phyloP scores from a whole-genome alignment of 2,113 vertebrate genomes.

The Oryzias woworae region DNA sequence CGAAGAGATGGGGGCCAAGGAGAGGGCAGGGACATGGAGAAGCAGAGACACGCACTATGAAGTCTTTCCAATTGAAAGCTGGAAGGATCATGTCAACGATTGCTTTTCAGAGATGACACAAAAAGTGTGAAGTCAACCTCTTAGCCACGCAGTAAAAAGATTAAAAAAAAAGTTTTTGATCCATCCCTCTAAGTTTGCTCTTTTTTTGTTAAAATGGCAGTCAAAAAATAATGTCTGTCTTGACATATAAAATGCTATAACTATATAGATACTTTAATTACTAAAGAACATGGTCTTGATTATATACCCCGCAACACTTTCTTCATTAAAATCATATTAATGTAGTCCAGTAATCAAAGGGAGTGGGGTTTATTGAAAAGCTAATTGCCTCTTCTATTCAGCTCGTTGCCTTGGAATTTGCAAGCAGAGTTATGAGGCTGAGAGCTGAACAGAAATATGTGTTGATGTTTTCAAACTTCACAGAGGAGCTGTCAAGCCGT shows the following conservation, averaged over 20 bases:
- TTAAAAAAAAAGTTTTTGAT: background rate
- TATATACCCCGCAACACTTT: constrained; percentile 39
- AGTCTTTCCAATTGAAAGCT: constrained; percentile 52
- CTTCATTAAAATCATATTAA: constrained; percentile 28
- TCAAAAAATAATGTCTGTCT: constrained; percentile 12
- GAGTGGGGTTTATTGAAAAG: constrained; percentile 50
- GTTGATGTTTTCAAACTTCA: constrained; percentile 61
- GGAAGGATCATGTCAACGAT: constrained; percentile 58
- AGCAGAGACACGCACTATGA: constrained; percentile 43
- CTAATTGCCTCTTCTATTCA: constrained; percentile 60
- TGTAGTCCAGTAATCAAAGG: constrained; percentile 42
- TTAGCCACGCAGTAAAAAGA: constrained; percentile 26
- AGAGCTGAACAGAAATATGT: constrained; percentile 47
- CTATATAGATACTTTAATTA: constrained; percentile 33
- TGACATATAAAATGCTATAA: constrained; percentile 10
- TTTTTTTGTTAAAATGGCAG: background rate
- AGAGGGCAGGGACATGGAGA: constrained; percentile 65
- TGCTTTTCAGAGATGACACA: constrained; percentile 19
- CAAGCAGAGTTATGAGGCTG: constrained; percentile 20
- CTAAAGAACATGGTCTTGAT: constrained; percentile 26
- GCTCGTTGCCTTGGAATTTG: constrained; percentile 54
- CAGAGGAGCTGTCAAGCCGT: constrained; percentile 60
- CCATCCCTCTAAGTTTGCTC: constrained; percentile 4
- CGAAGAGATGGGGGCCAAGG: constrained; percentile 61
- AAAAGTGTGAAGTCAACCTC: constrained; percentile 53